Conservation (phyloP, 1,140 invertebrate species). For the Drosophila lacteicornis region DNA sequence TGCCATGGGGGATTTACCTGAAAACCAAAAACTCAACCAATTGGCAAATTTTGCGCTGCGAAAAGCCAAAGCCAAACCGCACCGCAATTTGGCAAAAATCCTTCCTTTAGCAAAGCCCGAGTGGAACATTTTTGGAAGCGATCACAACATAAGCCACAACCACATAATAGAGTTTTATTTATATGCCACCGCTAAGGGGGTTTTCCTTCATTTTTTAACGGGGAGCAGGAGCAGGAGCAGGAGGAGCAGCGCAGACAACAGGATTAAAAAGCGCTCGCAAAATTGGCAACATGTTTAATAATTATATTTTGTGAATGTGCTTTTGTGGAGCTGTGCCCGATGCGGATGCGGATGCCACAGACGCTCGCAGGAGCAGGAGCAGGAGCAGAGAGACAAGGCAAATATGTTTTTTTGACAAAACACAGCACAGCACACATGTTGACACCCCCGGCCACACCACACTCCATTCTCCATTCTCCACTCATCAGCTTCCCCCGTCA, state of each 20-base stretch:
- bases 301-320: constrained; percentile 82
- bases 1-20: constrained; percentile 12
- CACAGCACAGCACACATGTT: constrained; percentile 78
- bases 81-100: constrained; percentile 41
- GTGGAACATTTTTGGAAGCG: constrained; percentile 59
- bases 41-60: constrained; percentile 31
- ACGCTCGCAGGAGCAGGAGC: constrained; percentile 9
- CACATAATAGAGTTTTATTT: constrained; percentile 81
- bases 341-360: constrained; percentile 33
- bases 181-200: constrained; percentile 48
- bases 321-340: constrained; percentile 48
- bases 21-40: constrained; percentile 28
- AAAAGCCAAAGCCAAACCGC: constrained; percentile 30
- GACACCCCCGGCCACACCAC: constrained; percentile 37
- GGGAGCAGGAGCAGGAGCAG: constrained; percentile 18
- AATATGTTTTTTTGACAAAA: constrained; percentile 83
- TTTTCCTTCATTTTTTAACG: background rate
- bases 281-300: constrained; percentile 83
- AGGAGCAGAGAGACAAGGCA: constrained; percentile 62
- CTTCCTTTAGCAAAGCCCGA: constrained; percentile 10
- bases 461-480: constrained; percentile 9
- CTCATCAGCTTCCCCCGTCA: constrained; percentile 30
- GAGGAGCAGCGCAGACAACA: constrained; percentile 64
- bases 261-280: constrained; percentile 83
- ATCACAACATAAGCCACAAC: constrained; percentile 76